Percentiles rank a stretch among this genome's conserved stretches.
Conservation (phyloP, 1,140 invertebrate species). For the Campoletis sonorensis region DNA sequence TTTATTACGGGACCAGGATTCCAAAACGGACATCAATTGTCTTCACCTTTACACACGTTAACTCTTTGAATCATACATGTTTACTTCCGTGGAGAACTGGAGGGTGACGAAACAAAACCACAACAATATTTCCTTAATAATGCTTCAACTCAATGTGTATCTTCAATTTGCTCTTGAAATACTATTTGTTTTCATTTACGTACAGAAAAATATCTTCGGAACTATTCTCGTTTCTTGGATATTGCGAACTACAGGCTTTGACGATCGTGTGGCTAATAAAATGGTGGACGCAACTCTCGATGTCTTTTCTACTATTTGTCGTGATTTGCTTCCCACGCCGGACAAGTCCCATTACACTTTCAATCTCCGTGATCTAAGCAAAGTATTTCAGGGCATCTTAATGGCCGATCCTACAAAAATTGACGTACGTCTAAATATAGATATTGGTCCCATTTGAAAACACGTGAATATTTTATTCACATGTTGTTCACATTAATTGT, state of each 20-base stretch:
- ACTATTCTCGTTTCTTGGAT: constrained; percentile 84
- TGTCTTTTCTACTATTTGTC: constrained; percentile 80
- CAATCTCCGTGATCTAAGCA: constrained; percentile 83
- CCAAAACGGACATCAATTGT: no score
- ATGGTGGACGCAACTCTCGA: constrained; percentile 80
- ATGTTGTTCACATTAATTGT: no score
- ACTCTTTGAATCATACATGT: no score
- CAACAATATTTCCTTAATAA: no score
- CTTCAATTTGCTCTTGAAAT: not conserved
- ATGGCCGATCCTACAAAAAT: constrained; percentile 78
- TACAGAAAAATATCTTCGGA: constrained; percentile 81
- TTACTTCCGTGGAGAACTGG: no score
- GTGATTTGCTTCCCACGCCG: constrained; percentile 81
- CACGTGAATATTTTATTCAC: not conserved
- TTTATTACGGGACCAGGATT: no score
- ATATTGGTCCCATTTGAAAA: not conserved
- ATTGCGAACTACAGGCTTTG: constrained; percentile 66
- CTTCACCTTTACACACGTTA: no score
- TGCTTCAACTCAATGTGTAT: not conserved
- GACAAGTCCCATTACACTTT: constrained; percentile 86
- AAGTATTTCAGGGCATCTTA: constrained; percentile 87
- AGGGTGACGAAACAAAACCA: no score
- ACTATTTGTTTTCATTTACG: constrained; percentile 11
- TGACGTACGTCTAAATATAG: constrained; percentile 67
- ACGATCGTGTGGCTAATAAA: constrained; percentile 68